These are phyloP conservation scores for Andrena praecox DNA, from an alignment of 2,888 invertebrate species.

Conservation along the genomic window DNA sequence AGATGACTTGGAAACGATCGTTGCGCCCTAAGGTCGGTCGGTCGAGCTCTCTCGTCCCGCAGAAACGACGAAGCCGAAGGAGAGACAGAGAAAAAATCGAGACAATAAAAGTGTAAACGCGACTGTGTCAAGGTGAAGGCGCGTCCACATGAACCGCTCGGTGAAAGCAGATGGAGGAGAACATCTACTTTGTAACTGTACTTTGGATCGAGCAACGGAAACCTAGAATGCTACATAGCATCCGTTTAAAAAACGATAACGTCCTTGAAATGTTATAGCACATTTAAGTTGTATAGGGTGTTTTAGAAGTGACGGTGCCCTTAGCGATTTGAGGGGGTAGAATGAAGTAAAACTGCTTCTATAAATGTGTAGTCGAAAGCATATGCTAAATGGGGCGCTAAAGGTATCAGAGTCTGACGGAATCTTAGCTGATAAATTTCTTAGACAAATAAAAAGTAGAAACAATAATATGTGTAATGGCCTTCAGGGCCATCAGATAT, in stretches of 20 bases:
- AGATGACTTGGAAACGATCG: not conserved
- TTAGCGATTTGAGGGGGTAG: no score
- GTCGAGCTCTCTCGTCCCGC: not conserved
- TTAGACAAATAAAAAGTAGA: no score
- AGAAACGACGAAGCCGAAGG: slow-evolving; percentile 7
- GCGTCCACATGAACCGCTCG: slow-evolving; percentile 68
- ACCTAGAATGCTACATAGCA: slow-evolving; percentile 7
- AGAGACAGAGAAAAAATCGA: slow-evolving; percentile 21
- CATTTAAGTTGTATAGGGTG: no score
- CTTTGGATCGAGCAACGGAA: slow-evolving; percentile 42
- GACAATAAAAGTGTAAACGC: slow-evolving; percentile 55
- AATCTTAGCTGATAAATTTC: no score
- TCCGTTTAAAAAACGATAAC: not conserved
- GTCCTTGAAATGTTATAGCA: not conserved
- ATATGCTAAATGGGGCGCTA: no score
- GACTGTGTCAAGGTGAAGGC: slow-evolving; percentile 81
- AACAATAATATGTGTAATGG: no score
- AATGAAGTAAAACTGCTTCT: no score
- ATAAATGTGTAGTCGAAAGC: no score
- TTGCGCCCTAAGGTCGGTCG: not conserved
- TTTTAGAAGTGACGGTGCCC: no score
- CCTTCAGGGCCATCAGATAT: no score
- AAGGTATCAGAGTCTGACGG: no score
- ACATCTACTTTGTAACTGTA: slow-evolving; percentile 64
- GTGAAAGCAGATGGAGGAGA: slow-evolving; percentile 72